Conservation (phyloP, 2,888 invertebrate genomes). For the Dicroscelio sp. region DNA sequence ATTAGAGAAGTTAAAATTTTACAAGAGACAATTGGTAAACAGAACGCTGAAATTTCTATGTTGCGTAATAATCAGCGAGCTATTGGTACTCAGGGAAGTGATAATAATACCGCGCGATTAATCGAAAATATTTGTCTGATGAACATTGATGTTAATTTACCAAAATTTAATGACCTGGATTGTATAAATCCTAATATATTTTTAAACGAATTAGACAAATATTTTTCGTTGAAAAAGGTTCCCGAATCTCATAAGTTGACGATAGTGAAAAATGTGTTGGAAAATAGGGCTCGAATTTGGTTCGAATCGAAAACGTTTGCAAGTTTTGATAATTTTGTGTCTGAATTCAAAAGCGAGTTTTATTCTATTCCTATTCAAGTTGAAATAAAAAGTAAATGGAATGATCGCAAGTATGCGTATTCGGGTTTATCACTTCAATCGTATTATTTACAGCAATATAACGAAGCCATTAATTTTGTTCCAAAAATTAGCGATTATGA, state of each 20-base stretch:
- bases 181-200: constrained; percentile 9
- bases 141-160: background rate
- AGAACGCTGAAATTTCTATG: background rate
- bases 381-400: constrained; percentile 22
- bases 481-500: constrained; percentile 20
- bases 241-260: background rate
- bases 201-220: constrained; percentile 18
- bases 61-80: background rate
- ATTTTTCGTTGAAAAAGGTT: constrained; percentile 12
- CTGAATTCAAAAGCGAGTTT: background rate
- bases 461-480: background rate
- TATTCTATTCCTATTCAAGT: constrained; percentile 7
- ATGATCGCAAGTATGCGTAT: background rate
- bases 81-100: no score
- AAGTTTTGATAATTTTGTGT: background rate
- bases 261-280: background rate
- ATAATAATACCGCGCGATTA: no score
- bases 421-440: background rate
- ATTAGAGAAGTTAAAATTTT: background rate
- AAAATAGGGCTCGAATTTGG: constrained; percentile 12
- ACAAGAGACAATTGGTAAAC: background rate
- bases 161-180: background rate
- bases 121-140: constrained; percentile 26
- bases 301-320: constrained; percentile 14
- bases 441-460: constrained; percentile 28